Evolutionary conservation across 2,797 vertebrate genomes (phyloP).

Genomic region (Knipowitschia caucasica): DNA sequence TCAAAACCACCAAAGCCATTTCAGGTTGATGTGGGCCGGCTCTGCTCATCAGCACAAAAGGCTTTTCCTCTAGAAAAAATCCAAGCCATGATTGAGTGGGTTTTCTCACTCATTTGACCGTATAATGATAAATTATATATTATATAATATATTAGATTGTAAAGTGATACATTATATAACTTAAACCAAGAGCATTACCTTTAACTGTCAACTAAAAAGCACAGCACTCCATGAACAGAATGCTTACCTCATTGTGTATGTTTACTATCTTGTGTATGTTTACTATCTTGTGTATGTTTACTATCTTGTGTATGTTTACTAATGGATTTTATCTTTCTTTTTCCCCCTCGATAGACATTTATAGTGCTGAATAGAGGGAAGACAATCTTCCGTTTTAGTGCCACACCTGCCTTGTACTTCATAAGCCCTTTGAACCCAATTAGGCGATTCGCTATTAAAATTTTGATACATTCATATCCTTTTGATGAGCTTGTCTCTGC

Average conservation of each 20-base stretch:
- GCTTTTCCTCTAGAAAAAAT: constrained; percentile 2
- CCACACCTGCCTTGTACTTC: constrained; percentile 99
- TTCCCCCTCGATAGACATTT: constrained; percentile 92
- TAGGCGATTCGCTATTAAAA: constrained; percentile 99
- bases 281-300: not conserved
- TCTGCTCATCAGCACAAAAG: constrained; percentile 3
- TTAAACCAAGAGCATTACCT: too few relatives aligned
- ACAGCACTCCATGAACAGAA: not conserved
- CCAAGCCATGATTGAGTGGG: constrained; percentile 26
- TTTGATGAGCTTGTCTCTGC: constrained; percentile 65
- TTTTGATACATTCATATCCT: constrained; percentile 99
- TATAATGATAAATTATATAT: not conserved
- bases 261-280: too few relatives aligned
- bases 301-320: constrained; percentile 14
- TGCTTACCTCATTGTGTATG: not conserved
- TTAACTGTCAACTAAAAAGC: not conserved
- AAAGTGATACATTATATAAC: not conserved
- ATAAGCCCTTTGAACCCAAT: constrained; percentile 97
- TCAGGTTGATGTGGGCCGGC: constrained; percentile 9
- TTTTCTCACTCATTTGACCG: not conserved
- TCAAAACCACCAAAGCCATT: constrained; percentile 30
- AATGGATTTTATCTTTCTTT: constrained; percentile 34
- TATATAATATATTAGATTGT: too few relatives aligned
- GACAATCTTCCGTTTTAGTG: constrained; percentile 99
- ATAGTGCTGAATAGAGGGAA: constrained; percentile 99